These are phyloP conservation scores for Poeciliopsis turneri DNA, from an alignment of 2,797 vertebrate genomes.

Conservation along the genomic window DNA sequence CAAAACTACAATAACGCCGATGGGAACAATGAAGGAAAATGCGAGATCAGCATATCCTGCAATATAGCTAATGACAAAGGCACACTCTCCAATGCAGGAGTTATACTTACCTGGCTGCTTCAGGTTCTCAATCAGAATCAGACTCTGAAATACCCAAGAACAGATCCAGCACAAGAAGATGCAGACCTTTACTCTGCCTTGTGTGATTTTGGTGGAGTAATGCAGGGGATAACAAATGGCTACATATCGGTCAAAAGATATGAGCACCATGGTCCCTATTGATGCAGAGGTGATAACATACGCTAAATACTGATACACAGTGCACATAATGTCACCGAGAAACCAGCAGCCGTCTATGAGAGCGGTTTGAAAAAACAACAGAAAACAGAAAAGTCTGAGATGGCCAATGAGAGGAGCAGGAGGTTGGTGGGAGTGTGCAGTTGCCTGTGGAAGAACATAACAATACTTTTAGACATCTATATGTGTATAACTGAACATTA, in stretches of 20 bases:
- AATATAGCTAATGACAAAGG: conserved; percentile 4
- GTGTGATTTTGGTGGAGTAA: conserved; percentile 35
- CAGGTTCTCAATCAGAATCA: conserved; percentile 3
- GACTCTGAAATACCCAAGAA: not conserved
- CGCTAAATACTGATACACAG: conserved; percentile 11
- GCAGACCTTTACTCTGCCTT: not conserved
- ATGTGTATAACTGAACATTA: not conserved
- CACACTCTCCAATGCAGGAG: conserved; percentile 57
- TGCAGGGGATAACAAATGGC: conserved; percentile 26
- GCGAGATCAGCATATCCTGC: conserved; percentile 40
- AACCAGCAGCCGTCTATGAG: conserved; percentile 29
- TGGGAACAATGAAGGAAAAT: conserved; percentile 24
- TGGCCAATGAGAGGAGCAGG: conserved; percentile 49
- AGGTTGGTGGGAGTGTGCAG: conserved; percentile 45
- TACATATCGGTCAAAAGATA: conserved; percentile 47
- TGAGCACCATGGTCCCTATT: conserved; percentile 45
- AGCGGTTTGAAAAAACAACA: conserved; percentile 25
- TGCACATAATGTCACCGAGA: conserved; percentile 27
- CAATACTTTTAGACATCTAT: not conserved
- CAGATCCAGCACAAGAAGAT: conserved; percentile 14
- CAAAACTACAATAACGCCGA: conserved; percentile 17
- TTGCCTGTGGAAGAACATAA: conserved; percentile 27
- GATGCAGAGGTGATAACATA: conserved; percentile 32
- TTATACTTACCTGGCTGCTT: conserved; percentile 15
- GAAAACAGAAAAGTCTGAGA: conserved; percentile 32